Conservation (phyloP, 2,888 invertebrate species). For the Tipula lateralis region DNA sequence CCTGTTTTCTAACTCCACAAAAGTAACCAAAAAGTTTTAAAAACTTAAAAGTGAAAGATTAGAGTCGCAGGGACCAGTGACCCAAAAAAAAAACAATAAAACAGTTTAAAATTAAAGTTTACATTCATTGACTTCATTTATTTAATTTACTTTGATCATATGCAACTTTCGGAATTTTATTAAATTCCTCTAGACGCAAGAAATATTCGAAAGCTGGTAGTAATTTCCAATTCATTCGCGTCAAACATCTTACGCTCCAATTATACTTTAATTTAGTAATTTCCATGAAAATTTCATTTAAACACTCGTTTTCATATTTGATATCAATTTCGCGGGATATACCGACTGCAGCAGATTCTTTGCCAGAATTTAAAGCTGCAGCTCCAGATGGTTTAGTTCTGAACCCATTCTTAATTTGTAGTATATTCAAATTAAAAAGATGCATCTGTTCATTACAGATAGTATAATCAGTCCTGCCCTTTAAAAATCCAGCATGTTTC, state of each 20-base stretch:
- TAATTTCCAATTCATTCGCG: neutral
- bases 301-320: neutral
- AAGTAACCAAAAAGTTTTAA: too few relatives aligned
- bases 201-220: neutral
- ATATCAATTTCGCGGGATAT: neutral
- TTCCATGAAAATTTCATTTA: neutral
- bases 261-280: neutral
- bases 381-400: neutral
- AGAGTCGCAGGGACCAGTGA: too few relatives aligned
- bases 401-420: constrained; percentile 7
- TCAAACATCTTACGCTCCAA: neutral
- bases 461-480: neutral
- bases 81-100: too few relatives aligned
- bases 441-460: neutral
- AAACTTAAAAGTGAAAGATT: too few relatives aligned
- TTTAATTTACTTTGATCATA: neutral
- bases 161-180: constrained; percentile 4
- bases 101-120: too few relatives aligned
- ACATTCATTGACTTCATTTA: too few relatives aligned
- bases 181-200: neutral
- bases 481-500: neutral
- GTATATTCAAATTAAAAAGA: neutral
- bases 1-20: too few relatives aligned
- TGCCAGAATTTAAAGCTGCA: neutral
- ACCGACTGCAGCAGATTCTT: neutral